These are phyloP conservation scores for Drosophila nigrodunni DNA, from an alignment of 1,140 invertebrate species.

Conservation along the genomic window DNA sequence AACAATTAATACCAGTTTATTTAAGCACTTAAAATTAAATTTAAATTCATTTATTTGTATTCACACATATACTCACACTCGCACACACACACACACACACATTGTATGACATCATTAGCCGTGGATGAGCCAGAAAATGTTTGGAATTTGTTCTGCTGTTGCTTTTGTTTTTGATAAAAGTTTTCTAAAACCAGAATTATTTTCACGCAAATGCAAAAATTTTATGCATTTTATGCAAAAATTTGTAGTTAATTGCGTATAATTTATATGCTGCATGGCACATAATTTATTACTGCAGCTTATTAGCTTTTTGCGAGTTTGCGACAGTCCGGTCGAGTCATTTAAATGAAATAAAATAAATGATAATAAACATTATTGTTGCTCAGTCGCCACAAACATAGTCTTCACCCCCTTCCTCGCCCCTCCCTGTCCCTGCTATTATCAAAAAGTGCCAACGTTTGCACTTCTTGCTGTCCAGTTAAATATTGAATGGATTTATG, in stretches of 20 bases:
- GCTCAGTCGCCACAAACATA: conserved; percentile 45
- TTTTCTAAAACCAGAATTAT: conserved; percentile 55
- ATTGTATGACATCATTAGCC: conserved; percentile 53
- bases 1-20: conserved; percentile 76
- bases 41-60: conserved; percentile 68
- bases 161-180: conserved; percentile 44
- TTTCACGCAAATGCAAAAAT: conserved; percentile 55
- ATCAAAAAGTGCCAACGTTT: conserved; percentile 67
- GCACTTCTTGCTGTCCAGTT: conserved; percentile 73
- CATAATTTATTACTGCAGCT: conserved; percentile 82
- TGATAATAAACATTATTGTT: conserved; percentile 79
- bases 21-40: conserved; percentile 63
- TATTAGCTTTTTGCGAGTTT: conserved; percentile 66
- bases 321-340: conserved; percentile 51
- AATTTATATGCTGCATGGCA: conserved; percentile 78
- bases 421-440: too few species aligned
- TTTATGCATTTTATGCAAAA: conserved; percentile 76
- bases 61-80: conserved; percentile 9
- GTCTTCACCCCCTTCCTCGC: background rate
- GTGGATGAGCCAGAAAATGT: conserved; percentile 37
- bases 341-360: conserved; percentile 82
- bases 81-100: background rate
- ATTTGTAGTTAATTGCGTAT: conserved; percentile 73
- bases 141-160: conserved; percentile 27
- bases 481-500: conserved; percentile 77